Conservation (phyloP, 2,888 invertebrate species). For the Meganola albula region DNA sequence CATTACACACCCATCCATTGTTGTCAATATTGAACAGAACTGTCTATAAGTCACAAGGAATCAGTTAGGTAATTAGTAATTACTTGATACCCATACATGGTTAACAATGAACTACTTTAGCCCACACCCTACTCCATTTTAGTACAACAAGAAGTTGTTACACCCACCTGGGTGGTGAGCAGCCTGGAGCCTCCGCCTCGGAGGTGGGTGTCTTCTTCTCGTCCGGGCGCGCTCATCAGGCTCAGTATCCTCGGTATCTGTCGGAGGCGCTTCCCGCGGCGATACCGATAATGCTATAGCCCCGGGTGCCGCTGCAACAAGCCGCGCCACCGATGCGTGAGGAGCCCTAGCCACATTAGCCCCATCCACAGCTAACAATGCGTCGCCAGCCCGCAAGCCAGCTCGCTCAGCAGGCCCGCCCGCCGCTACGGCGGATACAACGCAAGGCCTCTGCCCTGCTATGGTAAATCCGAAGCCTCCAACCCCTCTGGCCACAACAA, state of each 20-base stretch:
- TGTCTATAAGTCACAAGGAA: too few relatives aligned
- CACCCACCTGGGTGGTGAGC: slow-evolving; percentile 62
- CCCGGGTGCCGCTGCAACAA: slow-evolving; percentile 92
- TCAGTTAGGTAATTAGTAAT: too few relatives aligned
- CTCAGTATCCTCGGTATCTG: slow-evolving; percentile 69
- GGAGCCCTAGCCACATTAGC: slow-evolving; percentile 93
- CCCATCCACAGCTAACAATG: slow-evolving; percentile 93
- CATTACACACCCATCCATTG: too few relatives aligned
- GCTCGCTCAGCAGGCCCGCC: slow-evolving; percentile 92
- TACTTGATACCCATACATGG: too few relatives aligned
- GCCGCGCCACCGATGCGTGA: slow-evolving; percentile 94
- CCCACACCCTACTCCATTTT: too few relatives aligned
- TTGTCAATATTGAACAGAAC: too few relatives aligned
- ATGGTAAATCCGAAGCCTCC: slow-evolving; percentile 99
- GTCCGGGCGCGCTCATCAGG: slow-evolving; percentile 65
- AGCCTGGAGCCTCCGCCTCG: slow-evolving; percentile 58
- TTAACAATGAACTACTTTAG: too few relatives aligned
- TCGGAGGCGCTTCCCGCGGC: slow-evolving; percentile 62
- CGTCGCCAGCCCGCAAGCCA: slow-evolving; percentile 94
- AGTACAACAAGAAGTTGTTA: too few relatives aligned
- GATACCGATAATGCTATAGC: slow-evolving; percentile 91
- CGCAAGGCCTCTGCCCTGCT: slow-evolving; percentile 97
- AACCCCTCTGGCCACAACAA: slow-evolving; percentile 90
- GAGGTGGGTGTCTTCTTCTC: slow-evolving; percentile 60
- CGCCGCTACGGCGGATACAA: slow-evolving; percentile 93